Percentiles rank a stretch among this genome's conserved stretches.
These are phyloP conservation scores for Sarcophaga caerulescens DNA, from an alignment of 2,888 invertebrate genomes.

Conservation along the genomic window DNA sequence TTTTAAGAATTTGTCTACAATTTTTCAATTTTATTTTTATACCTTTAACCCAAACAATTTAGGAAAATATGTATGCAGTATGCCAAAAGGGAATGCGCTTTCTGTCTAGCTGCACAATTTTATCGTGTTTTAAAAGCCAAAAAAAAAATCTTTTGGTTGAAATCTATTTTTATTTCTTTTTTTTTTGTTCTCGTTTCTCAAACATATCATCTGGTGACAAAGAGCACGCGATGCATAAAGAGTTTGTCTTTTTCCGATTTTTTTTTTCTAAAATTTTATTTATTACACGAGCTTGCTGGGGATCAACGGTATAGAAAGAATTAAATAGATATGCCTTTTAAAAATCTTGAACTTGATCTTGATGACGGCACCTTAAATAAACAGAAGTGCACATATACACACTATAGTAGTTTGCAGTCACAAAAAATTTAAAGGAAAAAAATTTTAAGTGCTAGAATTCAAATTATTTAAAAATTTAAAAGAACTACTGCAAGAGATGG, in stretches of 20 bases:
- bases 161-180: constrained; percentile 47
- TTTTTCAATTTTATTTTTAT: background rate
- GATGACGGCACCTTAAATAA: constrained; percentile 59
- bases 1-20: background rate
- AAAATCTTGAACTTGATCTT: constrained; percentile 79
- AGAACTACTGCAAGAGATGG: constrained; percentile 56
- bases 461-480: constrained; percentile 57
- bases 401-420: background rate
- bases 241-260: background rate
- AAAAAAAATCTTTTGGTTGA: constrained; percentile 34
- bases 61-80: constrained; percentile 38
- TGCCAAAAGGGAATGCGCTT: constrained; percentile 55
- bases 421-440: background rate
- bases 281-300: constrained; percentile 48
- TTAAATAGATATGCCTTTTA: constrained; percentile 62
- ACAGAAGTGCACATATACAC: constrained; percentile 1
- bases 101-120: constrained; percentile 33
- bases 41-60: constrained; percentile 31
- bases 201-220: constrained; percentile 45
- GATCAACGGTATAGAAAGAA: constrained; percentile 56
- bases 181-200: constrained; percentile 3
- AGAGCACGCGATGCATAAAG: constrained; percentile 56
- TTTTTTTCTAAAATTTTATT: constrained; percentile 46
- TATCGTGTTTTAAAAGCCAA: constrained; percentile 49
- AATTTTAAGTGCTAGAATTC: constrained; percentile 45